Evolutionary conservation across 2,888 invertebrate genomes (phyloP), one percentile per base, ranked within the genome.

Genomic region (Mechanitis mazaeus): DNA sequence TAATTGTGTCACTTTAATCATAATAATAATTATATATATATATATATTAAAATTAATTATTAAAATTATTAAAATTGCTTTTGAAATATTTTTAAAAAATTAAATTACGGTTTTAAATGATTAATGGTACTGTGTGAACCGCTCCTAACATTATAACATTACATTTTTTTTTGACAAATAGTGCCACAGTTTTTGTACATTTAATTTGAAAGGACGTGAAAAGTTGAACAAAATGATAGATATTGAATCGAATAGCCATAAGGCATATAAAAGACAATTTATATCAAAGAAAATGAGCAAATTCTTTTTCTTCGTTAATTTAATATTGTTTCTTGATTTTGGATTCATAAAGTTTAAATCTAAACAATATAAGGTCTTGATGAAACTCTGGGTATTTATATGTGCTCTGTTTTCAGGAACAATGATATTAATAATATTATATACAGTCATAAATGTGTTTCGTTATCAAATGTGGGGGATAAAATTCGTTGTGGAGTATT

Each of bases 271-370:
- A 42, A 42, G 50, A 50, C 28, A 50, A 31, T 31, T 50, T n/a
- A 28, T 3, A 9, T 31, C 50, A 11, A 50, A 11, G 50, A 50
- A 31, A 50, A 50, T 50, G 9, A 50, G 31, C 1, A 28, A n/a
- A 31, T 50, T 50, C 31, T 50, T 50, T 50, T 31, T 50, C 9
- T 31, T 50, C 6, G 31, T 1, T 50, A 28, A 50, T 7, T 31
- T 50, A 6, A 2, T 50, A 11, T 50, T 50, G 31, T 9, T 28
- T 50, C 31, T 50, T 28, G 50, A 50, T 50, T 50, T 50, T 9
- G 50, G 50, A 6, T 50, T 50, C 11, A 50, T 50, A 11, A 31
- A 50, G n/a, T 50, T 31, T 11, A 50, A 50, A 50, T 31, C 50
- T 28, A 7, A 31, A 31, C 28, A 50, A 50, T 7, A 11, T 1